These are phyloP conservation scores for Parasteatoda lunata DNA, from an alignment of 2,888 invertebrate genomes.

Conservation along the genomic window DNA sequence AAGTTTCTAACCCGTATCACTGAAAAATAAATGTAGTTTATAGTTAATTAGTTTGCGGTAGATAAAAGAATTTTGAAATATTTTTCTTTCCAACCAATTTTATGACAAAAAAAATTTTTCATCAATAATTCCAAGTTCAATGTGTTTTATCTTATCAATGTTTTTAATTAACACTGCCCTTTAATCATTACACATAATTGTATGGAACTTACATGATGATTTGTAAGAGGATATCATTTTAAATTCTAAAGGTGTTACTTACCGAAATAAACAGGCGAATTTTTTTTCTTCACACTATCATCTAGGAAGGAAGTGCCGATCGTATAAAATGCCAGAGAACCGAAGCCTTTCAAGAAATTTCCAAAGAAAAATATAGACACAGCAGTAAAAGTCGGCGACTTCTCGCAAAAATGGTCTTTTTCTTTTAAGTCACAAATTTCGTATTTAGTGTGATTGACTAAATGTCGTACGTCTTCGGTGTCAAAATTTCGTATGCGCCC, in stretches of 20 bases:
- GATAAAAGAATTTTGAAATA: too few relatives aligned
- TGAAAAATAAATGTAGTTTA: too few relatives aligned
- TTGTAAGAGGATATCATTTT: too few relatives aligned
- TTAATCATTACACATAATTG: too few relatives aligned
- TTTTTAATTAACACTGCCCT: too few relatives aligned
- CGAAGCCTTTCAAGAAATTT: slow-evolving; percentile 70
- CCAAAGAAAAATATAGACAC: slow-evolving; percentile 69
- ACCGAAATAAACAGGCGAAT: slow-evolving; percentile 70
- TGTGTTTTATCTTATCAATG: too few relatives aligned
- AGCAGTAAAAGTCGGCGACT: slow-evolving; percentile 64
- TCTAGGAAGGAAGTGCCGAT: slow-evolving; percentile 70
- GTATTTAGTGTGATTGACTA: slow-evolving; percentile 35
- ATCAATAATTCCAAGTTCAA: too few relatives aligned
- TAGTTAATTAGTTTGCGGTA: too few relatives aligned
- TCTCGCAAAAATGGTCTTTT: slow-evolving; percentile 45
- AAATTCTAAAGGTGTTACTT: slow-evolving; percentile 12
- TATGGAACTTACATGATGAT: too few relatives aligned
- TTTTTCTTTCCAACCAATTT: too few relatives aligned
- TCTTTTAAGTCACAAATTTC: slow-evolving; percentile 54
- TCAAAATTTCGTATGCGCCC: slow-evolving; percentile 63
- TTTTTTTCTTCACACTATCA: slow-evolving; percentile 70
- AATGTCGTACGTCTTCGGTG: not conserved
- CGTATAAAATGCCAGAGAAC: slow-evolving; percentile 69
- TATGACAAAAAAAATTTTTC: too few relatives aligned
- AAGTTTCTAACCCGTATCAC: too few relatives aligned